phyloP scores from a whole-genome alignment of 2,113 vertebrate genomes.

The Tenrec ecaudatus region DNA sequence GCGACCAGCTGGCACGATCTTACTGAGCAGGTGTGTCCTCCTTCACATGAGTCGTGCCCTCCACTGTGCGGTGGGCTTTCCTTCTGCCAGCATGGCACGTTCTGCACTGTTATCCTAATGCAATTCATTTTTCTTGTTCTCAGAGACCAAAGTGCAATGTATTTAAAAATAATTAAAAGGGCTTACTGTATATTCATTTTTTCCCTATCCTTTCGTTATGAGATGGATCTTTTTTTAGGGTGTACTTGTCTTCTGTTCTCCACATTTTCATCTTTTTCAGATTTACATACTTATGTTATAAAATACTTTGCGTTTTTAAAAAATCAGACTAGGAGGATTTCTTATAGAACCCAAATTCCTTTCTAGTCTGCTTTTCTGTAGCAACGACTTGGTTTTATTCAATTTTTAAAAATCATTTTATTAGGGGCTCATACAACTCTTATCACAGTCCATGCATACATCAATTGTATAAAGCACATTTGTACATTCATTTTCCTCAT shows the following conservation, averaged over 20 bases:
- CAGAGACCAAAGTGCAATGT: neutral
- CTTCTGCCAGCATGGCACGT: neutral
- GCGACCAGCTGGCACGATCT: conserved; percentile 90
- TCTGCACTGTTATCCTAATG: neutral
- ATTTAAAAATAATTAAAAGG: conserved; percentile 25
- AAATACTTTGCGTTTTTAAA: conserved; percentile 23
- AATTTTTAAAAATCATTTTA: no score
- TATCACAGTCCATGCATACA: no score
- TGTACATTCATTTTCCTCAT: no score
- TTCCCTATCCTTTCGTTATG: neutral
- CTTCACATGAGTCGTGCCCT: conserved; percentile 1
- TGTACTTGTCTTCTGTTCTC: neutral
- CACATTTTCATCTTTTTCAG: neutral
- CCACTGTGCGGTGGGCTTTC: neutral
- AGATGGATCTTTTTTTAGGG: neutral
- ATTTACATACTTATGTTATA: neutral
- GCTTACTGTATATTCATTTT: neutral
- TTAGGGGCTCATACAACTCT: no score
- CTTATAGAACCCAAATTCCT: conserved; percentile 35
- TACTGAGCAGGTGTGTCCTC: conserved; percentile 94
- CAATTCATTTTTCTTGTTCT: neutral
- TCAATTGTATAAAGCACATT: no score
- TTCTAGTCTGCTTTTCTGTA: neutral
- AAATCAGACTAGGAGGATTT: conserved; percentile 11
- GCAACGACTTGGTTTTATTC: no score